phyloP scores from a whole-genome alignment of 2,113 vertebrate genomes.

The Amphiprion percula region DNA sequence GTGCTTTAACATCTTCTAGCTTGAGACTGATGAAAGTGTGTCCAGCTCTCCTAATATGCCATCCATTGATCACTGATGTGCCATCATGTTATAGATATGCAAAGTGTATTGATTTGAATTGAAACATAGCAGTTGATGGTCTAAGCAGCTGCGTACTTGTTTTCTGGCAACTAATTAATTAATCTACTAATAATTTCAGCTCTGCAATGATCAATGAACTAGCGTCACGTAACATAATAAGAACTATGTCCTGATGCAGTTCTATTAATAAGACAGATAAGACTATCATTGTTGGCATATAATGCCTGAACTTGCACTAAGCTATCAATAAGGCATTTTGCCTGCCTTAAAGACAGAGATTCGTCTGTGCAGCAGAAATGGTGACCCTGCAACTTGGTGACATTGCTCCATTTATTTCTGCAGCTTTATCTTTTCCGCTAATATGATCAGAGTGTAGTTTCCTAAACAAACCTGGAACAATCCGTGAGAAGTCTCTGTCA shows the following conservation, averaged over 20 bases:
- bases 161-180: no score
- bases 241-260: background rate
- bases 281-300: background rate
- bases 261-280: background rate
- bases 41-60: no score
- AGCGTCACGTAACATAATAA: background rate
- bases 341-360: conserved; percentile 25
- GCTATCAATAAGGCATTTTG: conserved; percentile 39
- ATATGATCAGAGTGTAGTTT: conserved; percentile 18
- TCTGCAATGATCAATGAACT: no score
- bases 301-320: conserved; percentile 17
- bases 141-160: no score
- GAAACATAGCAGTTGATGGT: no score
- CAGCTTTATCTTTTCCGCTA: background rate
- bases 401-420: conserved; percentile 30
- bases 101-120: no score
- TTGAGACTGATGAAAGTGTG: no score
- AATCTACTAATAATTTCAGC: no score
- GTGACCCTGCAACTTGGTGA: conserved; percentile 40
- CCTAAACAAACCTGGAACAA: conserved; percentile 1
- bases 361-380: conserved; percentile 22
- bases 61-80: no score
- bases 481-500: conserved; percentile 1
- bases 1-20: no score
- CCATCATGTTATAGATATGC: no score